These are phyloP conservation scores for Trichonephila clavipes DNA, from an alignment of 1,140 invertebrate species.

Conservation along the genomic window DNA sequence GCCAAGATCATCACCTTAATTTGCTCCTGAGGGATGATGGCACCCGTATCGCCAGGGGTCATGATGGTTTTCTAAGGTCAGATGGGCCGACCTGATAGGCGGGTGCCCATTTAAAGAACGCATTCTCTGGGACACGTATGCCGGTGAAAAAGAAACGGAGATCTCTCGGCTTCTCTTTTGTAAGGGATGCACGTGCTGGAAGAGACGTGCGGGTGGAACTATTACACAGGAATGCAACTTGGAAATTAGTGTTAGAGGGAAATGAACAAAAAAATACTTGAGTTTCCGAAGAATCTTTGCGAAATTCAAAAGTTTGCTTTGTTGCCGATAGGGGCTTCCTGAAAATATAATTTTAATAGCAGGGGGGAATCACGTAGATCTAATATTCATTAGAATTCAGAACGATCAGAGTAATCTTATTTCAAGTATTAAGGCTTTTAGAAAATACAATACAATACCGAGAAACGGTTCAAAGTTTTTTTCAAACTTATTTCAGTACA, in stretches of 20 bases:
- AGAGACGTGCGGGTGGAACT: constrained; percentile 12
- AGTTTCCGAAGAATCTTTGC: too few relatives aligned
- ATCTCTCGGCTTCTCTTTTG: background rate
- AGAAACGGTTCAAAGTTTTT: too few relatives aligned
- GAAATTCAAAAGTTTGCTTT: background rate
- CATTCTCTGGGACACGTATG: background rate
- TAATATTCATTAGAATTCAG: too few relatives aligned
- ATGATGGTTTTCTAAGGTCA: background rate
- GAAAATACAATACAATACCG: too few relatives aligned
- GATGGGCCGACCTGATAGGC: background rate
- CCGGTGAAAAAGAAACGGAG: background rate
- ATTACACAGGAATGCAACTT: background rate
- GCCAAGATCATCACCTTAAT: background rate
- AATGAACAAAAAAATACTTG: background rate
- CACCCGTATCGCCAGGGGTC: background rate
- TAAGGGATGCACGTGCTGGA: background rate
- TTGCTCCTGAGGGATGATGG: background rate
- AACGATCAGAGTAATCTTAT: too few relatives aligned
- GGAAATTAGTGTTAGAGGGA: background rate
- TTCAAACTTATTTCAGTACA: too few relatives aligned
- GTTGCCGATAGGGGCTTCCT: background rate
- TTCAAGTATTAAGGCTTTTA: too few relatives aligned
- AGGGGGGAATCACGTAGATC: too few relatives aligned
- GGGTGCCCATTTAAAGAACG: constrained; percentile 2
- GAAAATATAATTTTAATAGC: too few relatives aligned